A percentile compares a stretch with the other conserved stretches of the same genome.
These are phyloP conservation scores for Homalodisca vitripennis DNA, from an alignment of 1,140 invertebrate species.

Conservation along the genomic window DNA sequence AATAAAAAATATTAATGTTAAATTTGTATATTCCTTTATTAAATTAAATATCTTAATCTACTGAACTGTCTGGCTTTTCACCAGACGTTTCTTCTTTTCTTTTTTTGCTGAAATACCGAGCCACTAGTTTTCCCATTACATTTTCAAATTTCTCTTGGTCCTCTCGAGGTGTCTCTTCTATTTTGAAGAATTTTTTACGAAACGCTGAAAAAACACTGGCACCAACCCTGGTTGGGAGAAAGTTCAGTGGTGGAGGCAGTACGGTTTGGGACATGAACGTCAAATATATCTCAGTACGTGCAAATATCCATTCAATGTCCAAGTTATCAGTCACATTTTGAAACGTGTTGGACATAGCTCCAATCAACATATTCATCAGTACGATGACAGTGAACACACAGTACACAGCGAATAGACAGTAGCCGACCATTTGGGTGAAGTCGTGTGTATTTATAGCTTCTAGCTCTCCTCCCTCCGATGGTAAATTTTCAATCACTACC, in stretches of 20 bases:
- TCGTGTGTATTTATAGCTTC: conserved; percentile 52
- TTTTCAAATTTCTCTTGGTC: too few species aligned
- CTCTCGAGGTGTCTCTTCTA: too few species aligned
- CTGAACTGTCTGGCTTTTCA: too few species aligned
- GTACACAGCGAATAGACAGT: conserved; percentile 61
- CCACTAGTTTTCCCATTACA: too few species aligned
- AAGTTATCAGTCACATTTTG: conserved; percentile 62
- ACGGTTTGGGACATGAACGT: conserved; percentile 56
- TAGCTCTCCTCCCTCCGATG: conserved; percentile 41
- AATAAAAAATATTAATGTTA: too few species aligned
- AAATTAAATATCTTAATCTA: too few species aligned
- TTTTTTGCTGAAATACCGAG: too few species aligned
- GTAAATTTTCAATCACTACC: conserved; percentile 60
- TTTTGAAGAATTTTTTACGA: too few species aligned
- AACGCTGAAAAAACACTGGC: not conserved
- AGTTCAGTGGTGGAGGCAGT: conserved; percentile 56
- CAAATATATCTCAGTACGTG: conserved; percentile 55
- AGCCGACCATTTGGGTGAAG: conserved; percentile 61
- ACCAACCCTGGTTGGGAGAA: conserved; percentile 51
- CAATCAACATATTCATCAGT: conserved; percentile 74
- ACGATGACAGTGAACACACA: conserved; percentile 67
- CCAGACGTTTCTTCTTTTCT: too few species aligned
- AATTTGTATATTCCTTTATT: too few species aligned
- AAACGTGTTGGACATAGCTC: conserved; percentile 73
- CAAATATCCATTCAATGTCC: conserved; percentile 60